Conservation (phyloP, 2,888 invertebrate genomes). For the Gymnocheta viridis region DNA sequence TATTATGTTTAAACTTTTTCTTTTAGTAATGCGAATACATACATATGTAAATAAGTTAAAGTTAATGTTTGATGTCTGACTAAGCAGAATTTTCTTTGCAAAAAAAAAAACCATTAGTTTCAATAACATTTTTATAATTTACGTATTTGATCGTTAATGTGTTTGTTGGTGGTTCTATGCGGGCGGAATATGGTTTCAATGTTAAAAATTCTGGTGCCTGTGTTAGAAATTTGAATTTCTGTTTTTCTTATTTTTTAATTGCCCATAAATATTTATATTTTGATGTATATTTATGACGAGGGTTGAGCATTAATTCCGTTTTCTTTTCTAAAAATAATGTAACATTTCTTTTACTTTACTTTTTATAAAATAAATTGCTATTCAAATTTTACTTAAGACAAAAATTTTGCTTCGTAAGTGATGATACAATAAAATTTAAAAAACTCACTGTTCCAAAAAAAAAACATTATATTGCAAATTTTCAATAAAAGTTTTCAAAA, state of each 20-base stretch:
- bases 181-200: background rate
- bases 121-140: conserved; percentile 20
- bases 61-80: background rate
- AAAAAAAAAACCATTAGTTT: background rate
- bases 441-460: too few species aligned
- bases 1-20: too few species aligned
- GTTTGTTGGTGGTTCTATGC: background rate
- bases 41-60: background rate
- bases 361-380: too few species aligned
- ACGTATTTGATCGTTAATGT: background rate
- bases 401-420: too few species aligned
- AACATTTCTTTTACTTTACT: too few species aligned
- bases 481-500: too few species aligned
- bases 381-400: too few species aligned
- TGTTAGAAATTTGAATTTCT: background rate
- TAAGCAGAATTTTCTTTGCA: background rate
- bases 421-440: too few species aligned
- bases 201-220: background rate
- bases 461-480: too few species aligned
- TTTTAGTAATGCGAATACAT: too few species aligned
- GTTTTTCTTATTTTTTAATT: background rate
- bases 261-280: background rate
- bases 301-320: too few species aligned
- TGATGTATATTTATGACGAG: background rate
- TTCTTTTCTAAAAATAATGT: too few species aligned